Conservation (phyloP, 2,797 vertebrate genomes). For the Pogoniulus pusillus region DNA sequence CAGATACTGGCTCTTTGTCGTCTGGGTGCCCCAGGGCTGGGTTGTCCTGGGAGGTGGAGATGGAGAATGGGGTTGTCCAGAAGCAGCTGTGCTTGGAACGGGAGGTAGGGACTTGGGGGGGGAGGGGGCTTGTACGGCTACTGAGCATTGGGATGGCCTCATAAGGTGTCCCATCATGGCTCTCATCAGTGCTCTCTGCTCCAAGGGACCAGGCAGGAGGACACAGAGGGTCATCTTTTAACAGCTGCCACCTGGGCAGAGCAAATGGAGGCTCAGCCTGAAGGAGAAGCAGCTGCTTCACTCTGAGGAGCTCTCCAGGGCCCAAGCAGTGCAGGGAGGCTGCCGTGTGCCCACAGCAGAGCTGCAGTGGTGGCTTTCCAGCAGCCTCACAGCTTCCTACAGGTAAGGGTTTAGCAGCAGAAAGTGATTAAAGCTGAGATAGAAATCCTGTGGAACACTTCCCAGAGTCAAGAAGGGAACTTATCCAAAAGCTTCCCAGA, state of each 20-base stretch:
- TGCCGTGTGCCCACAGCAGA: not conserved
- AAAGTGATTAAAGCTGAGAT: not conserved
- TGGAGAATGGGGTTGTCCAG: not conserved
- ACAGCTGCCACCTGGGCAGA: not conserved
- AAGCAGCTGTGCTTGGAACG: rapidly evolving
- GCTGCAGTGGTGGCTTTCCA: rapidly evolving
- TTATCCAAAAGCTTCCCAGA: not conserved
- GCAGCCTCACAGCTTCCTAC: not conserved
- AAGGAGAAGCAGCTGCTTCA: not conserved
- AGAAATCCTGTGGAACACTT: not conserved
- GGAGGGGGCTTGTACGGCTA: not conserved
- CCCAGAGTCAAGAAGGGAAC: not conserved
- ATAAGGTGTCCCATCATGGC: rapidly evolving
- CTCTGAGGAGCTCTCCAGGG: not conserved
- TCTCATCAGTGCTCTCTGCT: rapidly evolving
- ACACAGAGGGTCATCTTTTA: rapidly evolving
- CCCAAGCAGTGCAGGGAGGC: too few relatives aligned
- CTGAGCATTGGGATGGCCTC: not conserved
- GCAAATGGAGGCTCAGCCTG: not conserved
- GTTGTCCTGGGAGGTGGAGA: not conserved
- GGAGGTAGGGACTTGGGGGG: not conserved
- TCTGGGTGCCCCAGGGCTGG: rapidly evolving
- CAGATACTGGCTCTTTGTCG: rapidly evolving
- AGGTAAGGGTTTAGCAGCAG: not conserved
- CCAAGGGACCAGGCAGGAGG: not conserved